Evolutionary conservation across 53 echinoderm and acorn worm species (phyloP).

Genomic region (Astropecten irregularis): DNA sequence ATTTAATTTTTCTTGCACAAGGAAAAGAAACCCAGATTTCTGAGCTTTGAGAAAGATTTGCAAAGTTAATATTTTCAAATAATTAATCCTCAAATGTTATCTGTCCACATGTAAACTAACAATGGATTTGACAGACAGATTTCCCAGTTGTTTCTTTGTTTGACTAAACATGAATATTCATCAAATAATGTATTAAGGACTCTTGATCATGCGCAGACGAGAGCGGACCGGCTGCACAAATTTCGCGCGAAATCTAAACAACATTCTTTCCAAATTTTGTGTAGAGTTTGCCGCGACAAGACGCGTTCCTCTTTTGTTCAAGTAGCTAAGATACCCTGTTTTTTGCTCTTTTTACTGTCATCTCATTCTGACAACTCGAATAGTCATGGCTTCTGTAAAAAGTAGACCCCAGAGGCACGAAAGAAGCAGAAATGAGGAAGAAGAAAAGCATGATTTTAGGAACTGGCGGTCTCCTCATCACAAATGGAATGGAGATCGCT

Average conservation of each 20-base stretch:
- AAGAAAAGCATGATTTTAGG: slow-evolving; percentile 19
- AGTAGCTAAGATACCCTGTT: not conserved
- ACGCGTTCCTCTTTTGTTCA: not conserved
- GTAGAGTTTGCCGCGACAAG: not conserved
- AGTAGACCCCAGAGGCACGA: slow-evolving; percentile 25
- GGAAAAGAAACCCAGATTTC: not conserved
- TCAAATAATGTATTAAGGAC: not conserved
- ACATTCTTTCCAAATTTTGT: not conserved
- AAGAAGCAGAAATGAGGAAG: not conserved
- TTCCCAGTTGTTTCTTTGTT: too few relatives aligned
- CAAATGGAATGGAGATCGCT: not conserved
- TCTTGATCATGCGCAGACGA: slow-evolving; percentile 39
- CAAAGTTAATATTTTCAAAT: too few relatives aligned
- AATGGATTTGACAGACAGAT: too few relatives aligned
- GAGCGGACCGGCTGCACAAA: not conserved
- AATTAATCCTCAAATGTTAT: too few relatives aligned
- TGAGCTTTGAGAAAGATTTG: too few relatives aligned
- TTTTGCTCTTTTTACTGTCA: not conserved
- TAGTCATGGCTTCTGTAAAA: slow-evolving; percentile 40
- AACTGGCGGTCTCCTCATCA: slow-evolving; percentile 51
- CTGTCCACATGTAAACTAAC: too few relatives aligned
- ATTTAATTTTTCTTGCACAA: too few relatives aligned
- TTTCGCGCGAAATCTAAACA: slow-evolving; percentile 52
- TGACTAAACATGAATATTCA: slow-evolving; percentile 54
- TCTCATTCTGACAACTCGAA: not conserved